Percentiles rank a stretch among this genome's conserved stretches.
Evolutionary conservation across 1,140 invertebrate species (phyloP).

Genomic region (Drosophila pseudoobscura): DNA sequence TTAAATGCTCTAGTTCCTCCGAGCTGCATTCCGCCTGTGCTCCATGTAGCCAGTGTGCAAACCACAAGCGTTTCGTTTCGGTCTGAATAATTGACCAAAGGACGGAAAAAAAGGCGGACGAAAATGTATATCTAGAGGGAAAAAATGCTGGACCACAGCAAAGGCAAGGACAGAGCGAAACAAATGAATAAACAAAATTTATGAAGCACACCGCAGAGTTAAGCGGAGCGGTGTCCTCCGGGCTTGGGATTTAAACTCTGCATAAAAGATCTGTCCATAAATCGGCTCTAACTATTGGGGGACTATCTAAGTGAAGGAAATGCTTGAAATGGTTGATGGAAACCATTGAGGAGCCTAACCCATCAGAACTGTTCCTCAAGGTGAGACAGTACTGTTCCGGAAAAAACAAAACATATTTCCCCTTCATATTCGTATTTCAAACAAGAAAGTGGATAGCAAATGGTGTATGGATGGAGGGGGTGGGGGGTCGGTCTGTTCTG

Average conservation of each 20-base stretch:
- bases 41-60: slow-evolving; percentile 33
- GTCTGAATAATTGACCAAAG: slow-evolving; percentile 78
- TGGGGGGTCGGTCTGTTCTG: slow-evolving; percentile 16
- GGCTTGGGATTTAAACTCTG: slow-evolving; percentile 40
- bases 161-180: slow-evolving; percentile 52
- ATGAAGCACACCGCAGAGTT: slow-evolving; percentile 66
- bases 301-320: not conserved
- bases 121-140: slow-evolving; percentile 10
- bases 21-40: not conserved
- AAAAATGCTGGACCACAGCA: slow-evolving; percentile 65
- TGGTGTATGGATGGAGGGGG: not conserved
- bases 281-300: slow-evolving; percentile 4
- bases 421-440: slow-evolving; percentile 25
- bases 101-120: slow-evolving; percentile 21
- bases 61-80: slow-evolving; percentile 66
- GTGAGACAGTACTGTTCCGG: slow-evolving; percentile 21
- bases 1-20: slow-evolving; percentile 56
- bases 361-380: slow-evolving; percentile 41
- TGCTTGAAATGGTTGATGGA: too few relatives aligned
- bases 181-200: slow-evolving; percentile 78
- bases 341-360: not conserved
- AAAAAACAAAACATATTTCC: slow-evolving; percentile 25
- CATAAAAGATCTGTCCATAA: slow-evolving; percentile 5
- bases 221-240: slow-evolving; percentile 58
- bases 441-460: slow-evolving; percentile 23